Evolutionary conservation across 2,888 invertebrate genomes (phyloP).

Genomic region (Drosophila hamatofila): DNA sequence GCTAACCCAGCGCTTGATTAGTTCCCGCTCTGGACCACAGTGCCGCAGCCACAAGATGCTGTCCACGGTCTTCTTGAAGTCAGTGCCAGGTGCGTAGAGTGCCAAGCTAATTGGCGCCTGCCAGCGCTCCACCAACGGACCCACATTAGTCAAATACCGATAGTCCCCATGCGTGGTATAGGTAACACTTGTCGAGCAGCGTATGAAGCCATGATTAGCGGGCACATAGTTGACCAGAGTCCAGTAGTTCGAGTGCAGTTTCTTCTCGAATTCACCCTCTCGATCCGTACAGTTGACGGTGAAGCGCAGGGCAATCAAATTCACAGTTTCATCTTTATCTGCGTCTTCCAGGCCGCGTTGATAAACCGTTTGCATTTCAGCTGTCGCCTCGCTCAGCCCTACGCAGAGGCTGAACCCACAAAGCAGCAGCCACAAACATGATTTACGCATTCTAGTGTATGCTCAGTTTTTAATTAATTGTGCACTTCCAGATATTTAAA

Average conservation of each 20-base stretch:
- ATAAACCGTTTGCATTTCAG: not conserved
- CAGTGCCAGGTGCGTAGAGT: slow-evolving; percentile 88
- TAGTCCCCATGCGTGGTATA: slow-evolving; percentile 58
- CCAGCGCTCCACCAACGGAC: slow-evolving; percentile 88
- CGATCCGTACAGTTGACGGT: slow-evolving; percentile 78
- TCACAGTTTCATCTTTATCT: too few species aligned
- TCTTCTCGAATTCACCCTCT: not conserved
- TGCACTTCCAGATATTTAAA: not conserved
- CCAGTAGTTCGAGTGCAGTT: slow-evolving; percentile 34
- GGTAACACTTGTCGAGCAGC: slow-evolving; percentile 39
- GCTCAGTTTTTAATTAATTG: not conserved
- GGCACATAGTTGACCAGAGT: slow-evolving; percentile 46
- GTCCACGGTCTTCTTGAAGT: slow-evolving; percentile 87
- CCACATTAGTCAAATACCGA: slow-evolving; percentile 51
- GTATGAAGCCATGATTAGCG: slow-evolving; percentile 32
- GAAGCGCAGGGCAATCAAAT: not conserved
- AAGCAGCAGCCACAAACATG: not conserved
- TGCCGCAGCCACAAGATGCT: slow-evolving; percentile 87
- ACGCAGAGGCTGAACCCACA: not conserved
- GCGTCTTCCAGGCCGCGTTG: too few species aligned
- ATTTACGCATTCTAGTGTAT: not conserved
- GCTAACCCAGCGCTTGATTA: slow-evolving; percentile 86
- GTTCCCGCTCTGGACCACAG: slow-evolving; percentile 85
- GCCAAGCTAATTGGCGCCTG: slow-evolving; percentile 88
- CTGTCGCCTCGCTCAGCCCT: not conserved